Conservation (phyloP, 2,888 invertebrate species). For the Meta bourneti region DNA sequence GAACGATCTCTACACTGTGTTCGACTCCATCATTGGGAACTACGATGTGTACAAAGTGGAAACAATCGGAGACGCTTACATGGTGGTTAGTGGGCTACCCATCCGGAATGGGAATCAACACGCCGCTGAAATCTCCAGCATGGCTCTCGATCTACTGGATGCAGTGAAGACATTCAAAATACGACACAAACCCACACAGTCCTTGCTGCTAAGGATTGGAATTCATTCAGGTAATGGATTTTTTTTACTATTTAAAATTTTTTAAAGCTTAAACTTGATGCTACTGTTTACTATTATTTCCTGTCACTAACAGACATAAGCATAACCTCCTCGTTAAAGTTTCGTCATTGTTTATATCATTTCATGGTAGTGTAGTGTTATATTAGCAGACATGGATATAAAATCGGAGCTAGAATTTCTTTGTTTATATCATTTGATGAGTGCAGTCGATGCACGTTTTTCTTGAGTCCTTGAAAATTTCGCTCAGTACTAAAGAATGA, state of each 20-base stretch:
- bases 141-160: constrained; percentile 92
- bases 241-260: not conserved
- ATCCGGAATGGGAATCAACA: constrained; percentile 91
- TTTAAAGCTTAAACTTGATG: not conserved
- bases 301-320: too few relatives aligned
- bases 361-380: too few relatives aligned
- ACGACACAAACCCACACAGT: constrained; percentile 93
- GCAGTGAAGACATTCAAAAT: constrained; percentile 91
- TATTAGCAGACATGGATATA: too few relatives aligned
- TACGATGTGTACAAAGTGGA: constrained; percentile 99
- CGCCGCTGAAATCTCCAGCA: constrained; percentile 95
- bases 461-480: too few relatives aligned
- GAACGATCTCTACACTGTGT: constrained; percentile 98
- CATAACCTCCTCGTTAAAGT: too few relatives aligned
- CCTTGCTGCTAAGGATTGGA: constrained; percentile 93
- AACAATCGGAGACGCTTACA: constrained; percentile 94
- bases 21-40: constrained; percentile 96
- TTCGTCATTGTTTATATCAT: too few relatives aligned
- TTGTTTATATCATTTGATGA: too few relatives aligned
- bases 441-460: too few relatives aligned
- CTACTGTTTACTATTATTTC: too few relatives aligned
- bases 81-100: constrained; percentile 95
- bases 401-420: too few relatives aligned
- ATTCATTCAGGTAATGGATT: constrained; percentile 89
- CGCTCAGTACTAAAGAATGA: too few relatives aligned